Evolutionary conservation across 2,797 vertebrate species (phyloP).

Genomic region (Gymnoscopelus braueri): DNA sequence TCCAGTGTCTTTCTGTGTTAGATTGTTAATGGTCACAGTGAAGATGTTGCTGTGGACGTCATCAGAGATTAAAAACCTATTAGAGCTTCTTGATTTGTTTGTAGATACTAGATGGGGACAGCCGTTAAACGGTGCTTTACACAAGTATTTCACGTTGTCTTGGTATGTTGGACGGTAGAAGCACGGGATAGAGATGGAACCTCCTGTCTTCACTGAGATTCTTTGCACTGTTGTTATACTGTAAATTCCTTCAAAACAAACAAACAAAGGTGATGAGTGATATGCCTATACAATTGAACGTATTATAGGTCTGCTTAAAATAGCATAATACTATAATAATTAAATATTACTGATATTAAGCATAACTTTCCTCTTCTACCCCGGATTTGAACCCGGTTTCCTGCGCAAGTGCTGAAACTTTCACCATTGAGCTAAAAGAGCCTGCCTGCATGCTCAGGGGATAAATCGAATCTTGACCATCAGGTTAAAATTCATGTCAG

Average conservation of each 20-base stretch:
- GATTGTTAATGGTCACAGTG: constrained; percentile 39
- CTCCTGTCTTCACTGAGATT: constrained; percentile 18
- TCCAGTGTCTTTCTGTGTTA: accelerated
- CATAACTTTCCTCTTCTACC: too few relatives aligned
- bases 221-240: constrained; percentile 9
- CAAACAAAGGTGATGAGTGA: too few relatives aligned
- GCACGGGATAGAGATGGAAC: constrained; percentile 45
- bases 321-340: too few relatives aligned
- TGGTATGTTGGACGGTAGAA: neutral
- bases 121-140: accelerated
- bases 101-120: constrained; percentile 6
- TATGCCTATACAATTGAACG: too few relatives aligned
- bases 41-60: constrained; percentile 27
- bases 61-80: constrained; percentile 45
- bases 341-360: too few relatives aligned
- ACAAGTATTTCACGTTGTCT: constrained; percentile 41
- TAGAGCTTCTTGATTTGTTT: accelerated
- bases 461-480: too few relatives aligned
- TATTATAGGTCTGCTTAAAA: too few relatives aligned
- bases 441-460: too few relatives aligned
- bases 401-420: too few relatives aligned
- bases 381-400: too few relatives aligned
- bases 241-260: constrained; percentile 42
- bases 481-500: too few relatives aligned
- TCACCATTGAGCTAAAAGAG: too few relatives aligned